Base-by-base conservation (phyloP, 2,797 vertebrate genomes). In the Lindbergichthys nudifrons region DNA sequence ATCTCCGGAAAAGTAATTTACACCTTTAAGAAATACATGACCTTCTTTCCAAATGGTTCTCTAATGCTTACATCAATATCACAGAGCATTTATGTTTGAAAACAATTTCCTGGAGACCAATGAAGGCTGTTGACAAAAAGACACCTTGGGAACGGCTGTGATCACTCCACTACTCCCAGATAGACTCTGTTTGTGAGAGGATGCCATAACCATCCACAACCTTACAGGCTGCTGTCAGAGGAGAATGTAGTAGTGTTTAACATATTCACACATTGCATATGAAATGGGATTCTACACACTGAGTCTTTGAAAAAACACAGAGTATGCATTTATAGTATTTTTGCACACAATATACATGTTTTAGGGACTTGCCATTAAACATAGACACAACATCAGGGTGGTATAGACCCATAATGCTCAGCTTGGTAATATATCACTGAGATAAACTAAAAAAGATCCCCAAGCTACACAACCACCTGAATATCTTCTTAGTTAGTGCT, bases 31-130 rank as follows among this genome's bases (percentile, higher is more conserved):
- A 75, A 87, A 86, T 73, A 36, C 0, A 57, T 51, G 69, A 73
- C 60, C 62, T 42, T 80, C 21, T 66, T 71, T 80, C 43, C 19
- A 69, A 77, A 77, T 43, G 46, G 71, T n/a, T 23, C 10, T 50
- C 15, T 66, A 51, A 81, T 79, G 69, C 67, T 80, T 83, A 73
- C 61, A 77, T 81, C 76, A 73, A 65, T 85, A 82, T 81, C 65
- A 43, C 15, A 51, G 15, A 15, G 30, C 58, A 53, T 73, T 87
- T 68, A 71, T 62, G 42, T 78, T 61, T 70, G 21, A 62, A 85
- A 83, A 77, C 51, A 39, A 61, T 86, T 80, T 81, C 15, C 64
- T 48, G 64, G 42, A 83, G 67, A 75, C 48, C 60, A 77, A 68
- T 74, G 36, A 53, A 70, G 42, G 54, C 43, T 71, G 69, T 45